phyloP scores from a whole-genome alignment of 2,888 invertebrate species.

The Rhingia campestris region DNA sequence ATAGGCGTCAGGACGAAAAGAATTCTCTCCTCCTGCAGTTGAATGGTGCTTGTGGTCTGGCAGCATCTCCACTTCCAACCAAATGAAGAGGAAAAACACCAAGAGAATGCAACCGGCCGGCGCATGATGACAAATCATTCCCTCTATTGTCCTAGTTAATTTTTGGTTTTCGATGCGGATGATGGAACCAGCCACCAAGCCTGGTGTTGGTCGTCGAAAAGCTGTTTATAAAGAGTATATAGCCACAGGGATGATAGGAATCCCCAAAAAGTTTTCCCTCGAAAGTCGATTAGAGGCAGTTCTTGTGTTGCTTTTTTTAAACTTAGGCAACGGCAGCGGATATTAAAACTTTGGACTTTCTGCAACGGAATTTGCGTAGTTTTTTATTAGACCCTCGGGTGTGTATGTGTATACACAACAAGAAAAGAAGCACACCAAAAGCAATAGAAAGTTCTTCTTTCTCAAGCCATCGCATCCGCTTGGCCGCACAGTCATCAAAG shows the following conservation, averaged over 20 bases:
- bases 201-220: conserved; percentile 27
- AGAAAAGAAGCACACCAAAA: background rate
- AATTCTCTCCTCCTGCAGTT: conserved; percentile 44
- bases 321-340: conserved; percentile 29
- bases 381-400: conserved; percentile 48
- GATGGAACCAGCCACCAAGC: conserved; percentile 13
- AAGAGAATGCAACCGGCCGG: conserved; percentile 64
- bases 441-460: conserved; percentile 46
- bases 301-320: conserved; percentile 31
- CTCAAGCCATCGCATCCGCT: conserved; percentile 8
- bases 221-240: conserved; percentile 59
- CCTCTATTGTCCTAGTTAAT: conserved; percentile 37
- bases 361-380: conserved; percentile 53
- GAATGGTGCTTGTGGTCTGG: conserved; percentile 29
- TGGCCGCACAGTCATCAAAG: conserved; percentile 20
- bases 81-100: conserved; percentile 53
- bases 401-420: background rate
- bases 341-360: conserved; percentile 60
- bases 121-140: conserved; percentile 58
- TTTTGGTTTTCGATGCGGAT: conserved; percentile 36
- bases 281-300: conserved; percentile 62
- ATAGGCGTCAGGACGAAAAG: too few relatives aligned
- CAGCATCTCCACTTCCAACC: conserved; percentile 7
- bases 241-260: conserved; percentile 37
- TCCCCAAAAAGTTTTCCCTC: conserved; percentile 23